Base-by-base conservation (phyloP, 37 sponge, comb jelly and placozoan genomes). In the Petrosia ficiformis region DNA sequence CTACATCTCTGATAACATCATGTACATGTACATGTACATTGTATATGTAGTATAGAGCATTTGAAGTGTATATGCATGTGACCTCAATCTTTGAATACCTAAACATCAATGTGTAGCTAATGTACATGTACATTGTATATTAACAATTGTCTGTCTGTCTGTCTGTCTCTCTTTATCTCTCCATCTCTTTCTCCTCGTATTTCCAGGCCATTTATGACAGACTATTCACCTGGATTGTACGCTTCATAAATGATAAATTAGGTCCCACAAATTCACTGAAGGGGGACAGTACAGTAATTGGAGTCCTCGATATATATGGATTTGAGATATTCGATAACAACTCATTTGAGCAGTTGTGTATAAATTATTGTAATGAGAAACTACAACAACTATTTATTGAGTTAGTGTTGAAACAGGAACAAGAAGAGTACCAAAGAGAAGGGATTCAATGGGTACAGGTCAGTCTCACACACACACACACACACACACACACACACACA, bases 321-420 rank as follows among this genome's bases (percentile, higher is more conserved):
- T 91, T 91, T 75, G 92, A 91, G 65, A 84, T 91, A 25, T 91
- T 91, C 66, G 78, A 91, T 3, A 71, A 76, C 57, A 91, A 91
- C 80, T 82, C 87, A 83, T 97, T 93, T 77, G 99, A 97, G 84
- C 99, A 97, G 91, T 81, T 97, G 67, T 95, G 99, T 58, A 97
- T 97, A 54, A 97, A 97, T 81, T 97, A 97, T 69, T 97, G 99
- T 77, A 97, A 97, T 52, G 99, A 97, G 89, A 97, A 97, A 77
- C 90, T 97, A 22, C 99, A 97, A 80, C 99, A 97, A 93, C 84
- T 92, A 68, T 90, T 90, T 66, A 90, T 90, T 44, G 80, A 90
- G 69, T 48, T 90, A 60, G 90, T 90, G 33, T 69, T 90, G 41
- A 80, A 90, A 39, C 82, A 73, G 64, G 90, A 90, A 57, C 84